A percentile compares a stretch with the other conserved stretches of the same genome.
These are phyloP conservation scores for Himalopsyche japonica DNA, from an alignment of 2,888 invertebrate species.

Conservation along the genomic window DNA sequence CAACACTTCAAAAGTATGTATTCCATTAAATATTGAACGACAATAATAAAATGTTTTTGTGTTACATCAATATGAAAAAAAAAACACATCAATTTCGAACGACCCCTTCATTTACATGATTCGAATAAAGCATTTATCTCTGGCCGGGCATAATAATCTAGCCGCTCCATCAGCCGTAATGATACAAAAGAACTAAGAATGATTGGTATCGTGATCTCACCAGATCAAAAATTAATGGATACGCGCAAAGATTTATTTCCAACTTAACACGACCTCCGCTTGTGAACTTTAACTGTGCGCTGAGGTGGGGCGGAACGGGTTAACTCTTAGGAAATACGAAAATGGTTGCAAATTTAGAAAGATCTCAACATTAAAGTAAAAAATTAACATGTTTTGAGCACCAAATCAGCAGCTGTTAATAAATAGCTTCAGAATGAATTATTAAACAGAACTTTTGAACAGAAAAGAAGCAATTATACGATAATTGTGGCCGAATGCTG, in stretches of 20 bases:
- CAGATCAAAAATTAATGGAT: constrained; percentile 31
- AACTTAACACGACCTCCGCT: constrained; percentile 8
- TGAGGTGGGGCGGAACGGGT: neutral
- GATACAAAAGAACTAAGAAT: constrained; percentile 23
- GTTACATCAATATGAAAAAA: too few relatives aligned
- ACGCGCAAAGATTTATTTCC: constrained; percentile 3
- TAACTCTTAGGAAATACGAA: neutral
- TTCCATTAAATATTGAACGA: too few relatives aligned
- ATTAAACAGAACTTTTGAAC: too few relatives aligned
- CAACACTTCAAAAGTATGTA: too few relatives aligned
- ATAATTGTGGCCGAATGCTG: too few relatives aligned
- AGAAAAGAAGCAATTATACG: too few relatives aligned
- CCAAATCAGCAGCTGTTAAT: neutral
- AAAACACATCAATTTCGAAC: neutral
- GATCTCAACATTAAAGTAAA: neutral
- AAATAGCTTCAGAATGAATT: neutral
- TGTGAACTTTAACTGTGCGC: neutral
- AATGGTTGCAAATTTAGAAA: neutral
- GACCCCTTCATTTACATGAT: constrained; percentile 7
- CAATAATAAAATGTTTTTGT: too few relatives aligned
- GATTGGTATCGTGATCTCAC: constrained; percentile 33
- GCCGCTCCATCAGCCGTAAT: constrained; percentile 16
- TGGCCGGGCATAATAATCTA: constrained; percentile 6
- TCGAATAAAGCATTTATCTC: constrained; percentile 13
- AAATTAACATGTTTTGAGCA: too few relatives aligned